phyloP scores from a whole-genome alignment of 1,140 invertebrate genomes.

The Achroia grisella region DNA sequence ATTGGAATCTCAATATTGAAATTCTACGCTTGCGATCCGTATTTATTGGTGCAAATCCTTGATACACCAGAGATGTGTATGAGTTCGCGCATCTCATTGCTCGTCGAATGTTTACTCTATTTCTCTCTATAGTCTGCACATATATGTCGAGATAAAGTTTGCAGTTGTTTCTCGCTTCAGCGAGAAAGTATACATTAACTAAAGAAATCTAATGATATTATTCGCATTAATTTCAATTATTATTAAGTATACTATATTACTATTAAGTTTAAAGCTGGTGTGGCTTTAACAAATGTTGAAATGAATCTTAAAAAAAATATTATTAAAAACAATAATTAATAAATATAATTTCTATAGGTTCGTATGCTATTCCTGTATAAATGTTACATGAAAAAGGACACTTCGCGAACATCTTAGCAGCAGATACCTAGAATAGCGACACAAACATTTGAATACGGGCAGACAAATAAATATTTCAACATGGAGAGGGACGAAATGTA shows the following conservation, averaged over 20 bases:
- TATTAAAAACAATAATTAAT: background rate
- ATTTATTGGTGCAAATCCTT: constrained; percentile 14
- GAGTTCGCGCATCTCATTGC: too few relatives aligned
- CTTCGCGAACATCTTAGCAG: background rate
- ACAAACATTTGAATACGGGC: constrained; percentile 24
- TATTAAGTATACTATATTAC: background rate
- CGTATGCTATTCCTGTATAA: too few relatives aligned
- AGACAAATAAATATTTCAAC: constrained; percentile 36
- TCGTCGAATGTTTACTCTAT: too few relatives aligned
- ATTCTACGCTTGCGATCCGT: constrained; percentile 16
- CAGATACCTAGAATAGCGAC: constrained; percentile 9
- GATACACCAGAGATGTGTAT: too few relatives aligned
- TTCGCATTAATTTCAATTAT: background rate
- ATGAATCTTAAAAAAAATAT: background rate
- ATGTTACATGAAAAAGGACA: too few relatives aligned
- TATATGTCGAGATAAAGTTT: too few relatives aligned
- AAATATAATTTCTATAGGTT: too few relatives aligned
- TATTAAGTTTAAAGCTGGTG: background rate
- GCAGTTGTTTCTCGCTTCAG: too few relatives aligned
- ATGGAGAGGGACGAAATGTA: constrained; percentile 17
- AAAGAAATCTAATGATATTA: too few relatives aligned
- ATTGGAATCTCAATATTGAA: constrained; percentile 13
- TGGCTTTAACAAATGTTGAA: background rate
- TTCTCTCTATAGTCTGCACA: too few relatives aligned
- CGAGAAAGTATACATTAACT: too few relatives aligned